Evolutionary conservation across 37 sponge, comb jelly and placozoan species (phyloP), one percentile per base, ranked within the genome.

Genomic region (Theonella swinhoei): DNA sequence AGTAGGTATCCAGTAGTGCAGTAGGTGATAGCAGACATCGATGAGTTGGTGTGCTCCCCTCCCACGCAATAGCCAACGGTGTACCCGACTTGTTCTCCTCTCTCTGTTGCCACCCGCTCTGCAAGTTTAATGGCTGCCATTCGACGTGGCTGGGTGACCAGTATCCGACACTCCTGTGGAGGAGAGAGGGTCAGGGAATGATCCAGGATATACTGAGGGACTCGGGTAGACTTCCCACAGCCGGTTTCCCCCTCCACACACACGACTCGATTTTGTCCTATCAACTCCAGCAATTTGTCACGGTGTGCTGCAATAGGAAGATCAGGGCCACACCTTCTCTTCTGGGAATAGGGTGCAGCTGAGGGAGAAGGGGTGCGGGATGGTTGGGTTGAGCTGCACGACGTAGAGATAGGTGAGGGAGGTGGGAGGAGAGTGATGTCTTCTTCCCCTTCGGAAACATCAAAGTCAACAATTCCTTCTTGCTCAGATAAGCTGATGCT

Each of bases 181-280:
- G 64, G 31, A 4, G 39, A 47, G 60, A 58, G 4, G 3, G 39
- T 30, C 64, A 73, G 54, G 4, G 82, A 62, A 64, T 82, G 70
- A n/a, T 91, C 83, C 22, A 81, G 88, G 60, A 93, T 88, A 68
- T 85, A 93, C 87, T 89, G 93, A 33, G 93, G 90, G 8, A 93
- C 72, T 58, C 81, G 76, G n/a, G 90, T 93, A 7, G 93, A 93
- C 76, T 93, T 93, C 1, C 93, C 93, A 72, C 93, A 88, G 0
- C 93, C 93, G 62, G 93, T 89, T 38, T 93, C 85, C 5, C 93
- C 93, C 24, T 83, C 87, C 66, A 93, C 85, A 64, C 85, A 80
- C 39, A 86, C 60, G 38, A 93, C 87, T 1, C 63, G 60, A 64
- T 93, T 80, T 4, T 68, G 30, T 20, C 23, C n/a, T 5, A 93